These are phyloP conservation scores for Tyto alba DNA, from an alignment of 2,113 vertebrate genomes.

Conservation along the genomic window DNA sequence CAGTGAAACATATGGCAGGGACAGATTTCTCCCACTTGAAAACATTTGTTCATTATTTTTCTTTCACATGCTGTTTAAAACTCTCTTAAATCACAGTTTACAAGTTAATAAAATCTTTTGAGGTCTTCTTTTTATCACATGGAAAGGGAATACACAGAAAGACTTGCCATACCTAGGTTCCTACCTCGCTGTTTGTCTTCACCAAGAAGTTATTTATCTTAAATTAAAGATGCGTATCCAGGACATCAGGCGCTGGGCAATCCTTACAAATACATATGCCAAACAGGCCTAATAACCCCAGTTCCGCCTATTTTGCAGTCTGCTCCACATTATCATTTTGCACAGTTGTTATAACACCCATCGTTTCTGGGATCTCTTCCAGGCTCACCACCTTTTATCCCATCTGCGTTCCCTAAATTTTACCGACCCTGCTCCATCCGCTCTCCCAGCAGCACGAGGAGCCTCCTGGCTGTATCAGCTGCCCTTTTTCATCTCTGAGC, in stretches of 20 bases:
- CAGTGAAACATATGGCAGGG: conserved; percentile 50
- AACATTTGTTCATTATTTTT: conserved; percentile 39
- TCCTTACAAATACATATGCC: background rate
- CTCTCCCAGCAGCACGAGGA: background rate
- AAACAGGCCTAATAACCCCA: background rate
- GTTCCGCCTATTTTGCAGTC: background rate
- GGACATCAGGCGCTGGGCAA: background rate
- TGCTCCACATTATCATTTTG: background rate
- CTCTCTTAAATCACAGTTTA: background rate
- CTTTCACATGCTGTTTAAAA: background rate
- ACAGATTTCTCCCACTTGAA: conserved; percentile 52
- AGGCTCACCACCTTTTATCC: background rate
- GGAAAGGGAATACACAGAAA: background rate
- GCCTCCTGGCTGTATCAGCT: background rate
- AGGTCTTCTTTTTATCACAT: background rate
- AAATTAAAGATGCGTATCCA: background rate
- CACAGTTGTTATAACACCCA: background rate
- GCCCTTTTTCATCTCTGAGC: background rate
- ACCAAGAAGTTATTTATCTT: background rate
- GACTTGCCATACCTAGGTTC: background rate
- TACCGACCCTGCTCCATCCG: fast-evolving
- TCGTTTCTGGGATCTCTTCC: background rate
- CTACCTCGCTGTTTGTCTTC: background rate
- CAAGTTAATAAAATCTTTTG: background rate
- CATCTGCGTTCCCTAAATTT: background rate